Percentiles rank a stretch among this genome's conserved stretches.
Conservation (phyloP, 2,797 vertebrate genomes). For the Bryconaethiops microstoma region DNA sequence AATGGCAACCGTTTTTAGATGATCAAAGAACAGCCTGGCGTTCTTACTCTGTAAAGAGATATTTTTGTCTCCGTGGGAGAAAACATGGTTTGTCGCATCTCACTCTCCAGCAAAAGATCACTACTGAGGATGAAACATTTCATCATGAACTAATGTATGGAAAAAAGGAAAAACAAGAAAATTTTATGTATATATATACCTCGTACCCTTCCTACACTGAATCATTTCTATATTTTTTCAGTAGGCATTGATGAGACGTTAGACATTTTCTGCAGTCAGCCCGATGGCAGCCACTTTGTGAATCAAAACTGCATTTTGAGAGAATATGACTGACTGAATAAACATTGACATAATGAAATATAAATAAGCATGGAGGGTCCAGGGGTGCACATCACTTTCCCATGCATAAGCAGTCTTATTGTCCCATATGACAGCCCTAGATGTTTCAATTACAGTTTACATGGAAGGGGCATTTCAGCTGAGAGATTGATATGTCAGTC, state of each 20-base stretch:
- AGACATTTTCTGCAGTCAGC: background rate
- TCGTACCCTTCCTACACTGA: background rate
- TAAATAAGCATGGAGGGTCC: slow-evolving; percentile 17
- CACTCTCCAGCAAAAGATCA: slow-evolving; percentile 13
- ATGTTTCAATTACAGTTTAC: slow-evolving; percentile 82
- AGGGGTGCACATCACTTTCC: slow-evolving; percentile 54
- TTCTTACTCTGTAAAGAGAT: slow-evolving; percentile 9
- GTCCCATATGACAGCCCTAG: slow-evolving; percentile 54
- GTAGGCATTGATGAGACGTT: background rate
- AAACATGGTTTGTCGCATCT: slow-evolving; percentile 25
- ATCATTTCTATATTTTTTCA: background rate
- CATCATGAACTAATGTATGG: slow-evolving; percentile 1
- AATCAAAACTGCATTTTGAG: background rate
- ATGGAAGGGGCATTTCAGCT: slow-evolving; percentile 75
- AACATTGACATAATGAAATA: slow-evolving; percentile 19
- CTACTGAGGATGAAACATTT: slow-evolving; percentile 6
- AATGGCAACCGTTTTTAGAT: slow-evolving; percentile 65
- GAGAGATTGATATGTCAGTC: slow-evolving; percentile 79
- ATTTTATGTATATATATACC: background rate
- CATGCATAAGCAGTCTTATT: slow-evolving; percentile 54
- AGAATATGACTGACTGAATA: slow-evolving; percentile 9
- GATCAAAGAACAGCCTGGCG: slow-evolving; percentile 61
- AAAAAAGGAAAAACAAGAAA: too few species aligned
- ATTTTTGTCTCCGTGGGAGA: slow-evolving; percentile 20
- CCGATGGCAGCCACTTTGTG: background rate